Evolutionary conservation across 2,888 invertebrate species (phyloP).

Genomic region (Notocelia uddmanniana): DNA sequence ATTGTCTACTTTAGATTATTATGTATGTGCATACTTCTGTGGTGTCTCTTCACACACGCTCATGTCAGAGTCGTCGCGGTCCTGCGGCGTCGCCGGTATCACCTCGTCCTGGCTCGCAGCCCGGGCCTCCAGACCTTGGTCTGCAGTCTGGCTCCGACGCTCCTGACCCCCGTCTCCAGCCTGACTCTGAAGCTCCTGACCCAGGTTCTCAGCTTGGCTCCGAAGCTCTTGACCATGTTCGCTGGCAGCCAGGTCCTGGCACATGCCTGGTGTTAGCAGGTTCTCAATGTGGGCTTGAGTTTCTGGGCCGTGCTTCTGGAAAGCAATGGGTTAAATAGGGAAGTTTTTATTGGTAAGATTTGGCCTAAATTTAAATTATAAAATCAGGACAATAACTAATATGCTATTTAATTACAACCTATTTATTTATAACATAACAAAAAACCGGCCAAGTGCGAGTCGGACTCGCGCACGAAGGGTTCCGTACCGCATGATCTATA

Average conservation of each 20-base stretch:
- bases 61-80: constrained; percentile 69
- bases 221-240: neutral
- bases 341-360: neutral
- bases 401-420: too few relatives aligned
- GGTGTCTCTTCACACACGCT: constrained; percentile 82
- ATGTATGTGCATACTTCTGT: constrained; percentile 71
- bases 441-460: too few relatives aligned
- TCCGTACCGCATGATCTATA: too few relatives aligned
- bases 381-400: too few relatives aligned
- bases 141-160: neutral
- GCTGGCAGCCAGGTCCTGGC: constrained; percentile 52
- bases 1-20: too few relatives aligned
- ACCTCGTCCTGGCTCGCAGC: constrained; percentile 22
- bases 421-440: too few relatives aligned
- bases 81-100: constrained; percentile 56
- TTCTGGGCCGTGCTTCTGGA: constrained; percentile 49
- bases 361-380: too few relatives aligned
- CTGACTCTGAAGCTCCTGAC: too few relatives aligned
- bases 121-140: neutral
- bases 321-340: neutral
- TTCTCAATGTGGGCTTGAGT: constrained; percentile 57
- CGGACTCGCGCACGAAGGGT: too few relatives aligned
- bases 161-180: neutral
- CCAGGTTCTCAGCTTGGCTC: neutral
- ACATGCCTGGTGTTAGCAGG: constrained; percentile 63